A percentile compares a stretch with the other conserved stretches of the same genome.
phyloP scores from a whole-genome alignment of 2,113 vertebrate species.

The Cervus canadensis region DNA sequence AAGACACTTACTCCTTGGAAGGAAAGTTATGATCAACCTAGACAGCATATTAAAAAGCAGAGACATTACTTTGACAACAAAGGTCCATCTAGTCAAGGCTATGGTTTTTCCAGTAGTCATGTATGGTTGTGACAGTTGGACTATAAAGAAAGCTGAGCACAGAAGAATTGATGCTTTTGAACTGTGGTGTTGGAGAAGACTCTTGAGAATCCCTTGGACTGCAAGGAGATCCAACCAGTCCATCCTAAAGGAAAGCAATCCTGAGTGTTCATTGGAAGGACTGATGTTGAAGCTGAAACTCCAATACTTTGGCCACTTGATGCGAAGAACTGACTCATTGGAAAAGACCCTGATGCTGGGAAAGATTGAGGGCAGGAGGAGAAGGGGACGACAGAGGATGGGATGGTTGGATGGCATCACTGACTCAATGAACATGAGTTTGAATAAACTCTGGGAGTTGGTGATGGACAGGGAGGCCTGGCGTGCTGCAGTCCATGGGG shows the following conservation, averaged over 20 bases:
- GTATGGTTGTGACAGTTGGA: background rate
- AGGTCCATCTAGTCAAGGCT: background rate
- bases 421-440: background rate
- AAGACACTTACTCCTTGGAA: no score
- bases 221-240: background rate
- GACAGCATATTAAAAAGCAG: background rate
- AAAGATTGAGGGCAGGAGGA: background rate
- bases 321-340: background rate
- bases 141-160: background rate
- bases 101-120: background rate
- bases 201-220: background rate
- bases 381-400: background rate
- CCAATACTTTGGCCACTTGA: background rate
- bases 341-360: background rate
- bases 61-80: background rate
- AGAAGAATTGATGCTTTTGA: background rate
- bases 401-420: background rate
- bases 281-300: background rate
- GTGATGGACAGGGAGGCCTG: background rate
- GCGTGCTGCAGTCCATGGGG: fast-evolving
- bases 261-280: background rate
- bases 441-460: background rate
- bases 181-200: background rate
- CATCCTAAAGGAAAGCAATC: background rate
- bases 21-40: background rate